Conservation (phyloP, 2,888 invertebrate genomes). For the Callinectes sapidus region DNA sequence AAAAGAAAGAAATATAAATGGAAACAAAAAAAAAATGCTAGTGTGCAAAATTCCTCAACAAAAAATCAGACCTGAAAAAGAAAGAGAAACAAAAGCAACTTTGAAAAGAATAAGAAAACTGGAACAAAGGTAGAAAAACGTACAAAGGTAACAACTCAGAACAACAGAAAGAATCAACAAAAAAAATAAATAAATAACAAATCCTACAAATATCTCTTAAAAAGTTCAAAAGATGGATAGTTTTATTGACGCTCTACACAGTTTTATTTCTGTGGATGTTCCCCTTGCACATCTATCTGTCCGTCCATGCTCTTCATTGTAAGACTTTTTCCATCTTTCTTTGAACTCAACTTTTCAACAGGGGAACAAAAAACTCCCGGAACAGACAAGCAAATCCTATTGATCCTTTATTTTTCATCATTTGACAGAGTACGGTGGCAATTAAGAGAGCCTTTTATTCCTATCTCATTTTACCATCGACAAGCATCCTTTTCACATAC, state of each 20-base stretch:
- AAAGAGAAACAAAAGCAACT: not conserved
- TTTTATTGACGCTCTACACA: not conserved
- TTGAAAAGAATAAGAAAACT: not conserved
- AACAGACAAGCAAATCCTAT: no score
- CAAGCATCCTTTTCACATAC: no score
- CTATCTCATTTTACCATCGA: no score
- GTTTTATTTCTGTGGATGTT: not conserved
- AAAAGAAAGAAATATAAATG: not conserved
- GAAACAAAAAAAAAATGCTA: not conserved
- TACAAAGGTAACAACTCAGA: not conserved
- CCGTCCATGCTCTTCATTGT: not conserved
- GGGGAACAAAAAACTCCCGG: no score
- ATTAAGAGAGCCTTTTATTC: no score
- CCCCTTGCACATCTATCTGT: not conserved
- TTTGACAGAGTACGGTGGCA: no score
- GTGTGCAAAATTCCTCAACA: not conserved
- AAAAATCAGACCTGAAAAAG: not conserved
- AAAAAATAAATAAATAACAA: not conserved
- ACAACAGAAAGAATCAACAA: not conserved
- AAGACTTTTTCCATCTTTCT: no score
- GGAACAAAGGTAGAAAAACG: not conserved
- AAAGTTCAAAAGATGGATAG: not conserved
- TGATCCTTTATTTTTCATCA: no score
- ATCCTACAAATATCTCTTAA: not conserved
- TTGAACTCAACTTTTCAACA: no score